phyloP scores from a whole-genome alignment of 2,888 invertebrate genomes.

The Myopa tessellatipennis region DNA sequence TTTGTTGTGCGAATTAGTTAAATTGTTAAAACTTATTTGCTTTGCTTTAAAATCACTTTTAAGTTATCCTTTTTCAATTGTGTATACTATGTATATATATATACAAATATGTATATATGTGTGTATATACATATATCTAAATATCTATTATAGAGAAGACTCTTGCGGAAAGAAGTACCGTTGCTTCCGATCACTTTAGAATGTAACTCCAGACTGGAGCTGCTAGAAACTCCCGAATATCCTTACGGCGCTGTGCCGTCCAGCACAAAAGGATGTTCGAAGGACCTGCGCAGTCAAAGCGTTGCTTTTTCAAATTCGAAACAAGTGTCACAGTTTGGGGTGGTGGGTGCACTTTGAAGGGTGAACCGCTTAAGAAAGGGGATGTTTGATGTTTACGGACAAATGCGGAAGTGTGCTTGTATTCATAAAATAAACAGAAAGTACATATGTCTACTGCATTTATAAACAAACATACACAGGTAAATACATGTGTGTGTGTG shows the following conservation, averaged over 20 bases:
- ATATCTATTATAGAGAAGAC: constrained; percentile 44
- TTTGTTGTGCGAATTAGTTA: constrained; percentile 28
- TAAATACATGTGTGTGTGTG: neutral
- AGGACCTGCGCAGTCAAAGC: constrained; percentile 62
- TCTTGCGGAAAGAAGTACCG: constrained; percentile 47
- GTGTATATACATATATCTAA: constrained; percentile 21
- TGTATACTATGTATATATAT: constrained; percentile 39
- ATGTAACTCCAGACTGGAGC: constrained; percentile 66
- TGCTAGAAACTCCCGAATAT: constrained; percentile 57
- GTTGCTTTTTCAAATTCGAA: constrained; percentile 25
- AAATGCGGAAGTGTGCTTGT: neutral
- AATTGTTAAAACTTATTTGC: constrained; percentile 27
- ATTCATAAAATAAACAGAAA: no score
- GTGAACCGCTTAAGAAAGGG: neutral
- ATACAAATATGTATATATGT: constrained; percentile 42
- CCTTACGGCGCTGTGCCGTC: constrained; percentile 53
- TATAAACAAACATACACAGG: neutral
- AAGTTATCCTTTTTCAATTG: constrained; percentile 18
- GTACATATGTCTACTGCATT: neutral
- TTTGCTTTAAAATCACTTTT: constrained; percentile 33
- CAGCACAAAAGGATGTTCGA: constrained; percentile 58
- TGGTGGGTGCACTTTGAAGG: neutral
- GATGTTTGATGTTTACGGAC: constrained; percentile 2
- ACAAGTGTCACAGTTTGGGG: constrained; percentile 24
- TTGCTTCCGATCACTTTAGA: constrained; percentile 65